Percentiles rank a stretch among this genome's conserved stretches.
Evolutionary conservation across 2,888 invertebrate species (phyloP).

Genomic region (Gastrophysa polygoni): DNA sequence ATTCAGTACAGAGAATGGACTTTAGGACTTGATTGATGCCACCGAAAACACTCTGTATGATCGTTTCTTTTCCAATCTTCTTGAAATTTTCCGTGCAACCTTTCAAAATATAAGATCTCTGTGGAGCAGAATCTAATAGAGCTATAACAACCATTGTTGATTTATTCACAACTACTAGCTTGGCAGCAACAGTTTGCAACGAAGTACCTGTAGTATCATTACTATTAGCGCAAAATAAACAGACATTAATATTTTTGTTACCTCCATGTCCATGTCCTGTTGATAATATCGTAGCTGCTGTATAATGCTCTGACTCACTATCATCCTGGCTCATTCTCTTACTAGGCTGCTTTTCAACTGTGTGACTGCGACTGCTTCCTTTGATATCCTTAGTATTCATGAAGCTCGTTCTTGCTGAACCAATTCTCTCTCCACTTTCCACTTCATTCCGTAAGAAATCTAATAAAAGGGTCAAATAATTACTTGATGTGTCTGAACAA

Average conservation of each 20-base stretch:
- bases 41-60: background rate
- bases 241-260: background rate
- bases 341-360: background rate
- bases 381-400: background rate
- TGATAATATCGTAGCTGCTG: background rate
- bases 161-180: background rate
- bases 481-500: background rate
- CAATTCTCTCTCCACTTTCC: background rate
- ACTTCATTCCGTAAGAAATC: background rate
- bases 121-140: background rate
- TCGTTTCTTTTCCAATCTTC: background rate
- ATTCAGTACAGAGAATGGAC: background rate
- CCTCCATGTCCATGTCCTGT: background rate
- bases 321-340: background rate
- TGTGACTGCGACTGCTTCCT: background rate
- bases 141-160: background rate
- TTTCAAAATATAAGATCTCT: constrained; percentile 1
- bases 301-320: background rate
- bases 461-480: background rate
- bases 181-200: constrained; percentile 5
- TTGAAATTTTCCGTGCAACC: constrained; percentile 1
- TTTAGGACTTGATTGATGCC: constrained; percentile 2
- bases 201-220: background rate
- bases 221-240: background rate
- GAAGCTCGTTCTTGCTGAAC: background rate